A percentile compares a stretch with the other conserved stretches of the same genome.
Conservation (phyloP, 2,888 invertebrate genomes). For the Phaedon cochleariae region DNA sequence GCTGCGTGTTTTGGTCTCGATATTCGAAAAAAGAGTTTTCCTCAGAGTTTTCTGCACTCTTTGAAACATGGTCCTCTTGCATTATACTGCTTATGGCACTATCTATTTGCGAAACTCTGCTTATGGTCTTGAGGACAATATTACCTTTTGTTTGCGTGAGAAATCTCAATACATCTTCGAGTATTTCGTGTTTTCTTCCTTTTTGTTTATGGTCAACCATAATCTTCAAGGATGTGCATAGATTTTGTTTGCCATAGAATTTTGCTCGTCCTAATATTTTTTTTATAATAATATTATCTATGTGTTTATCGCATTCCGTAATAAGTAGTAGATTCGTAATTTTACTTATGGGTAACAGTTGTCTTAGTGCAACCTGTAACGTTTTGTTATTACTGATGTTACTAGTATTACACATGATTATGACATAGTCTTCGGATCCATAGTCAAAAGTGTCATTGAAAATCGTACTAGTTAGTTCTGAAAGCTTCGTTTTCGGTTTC, state of each 20-base stretch:
- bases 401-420: conserved; percentile 3
- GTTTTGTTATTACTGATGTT: conserved; percentile 6
- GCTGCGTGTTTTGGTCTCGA: background rate
- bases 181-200: background rate
- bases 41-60: no score
- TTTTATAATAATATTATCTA: background rate
- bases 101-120: background rate
- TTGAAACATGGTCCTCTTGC: background rate
- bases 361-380: background rate
- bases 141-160: background rate
- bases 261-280: background rate
- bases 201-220: background rate
- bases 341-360: background rate
- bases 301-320: conserved; percentile 1
- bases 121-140: conserved; percentile 5
- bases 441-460: conserved; percentile 5
- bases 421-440: conserved; percentile 3
- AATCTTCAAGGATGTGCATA: background rate
- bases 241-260: background rate
- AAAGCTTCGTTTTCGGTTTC: background rate
- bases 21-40: background rate
- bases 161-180: background rate
- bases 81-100: background rate
- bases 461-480: conserved; percentile 1
- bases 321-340: background rate